phyloP scores from a whole-genome alignment of 1,140 invertebrate species.

The Mactra quadrangularis region DNA sequence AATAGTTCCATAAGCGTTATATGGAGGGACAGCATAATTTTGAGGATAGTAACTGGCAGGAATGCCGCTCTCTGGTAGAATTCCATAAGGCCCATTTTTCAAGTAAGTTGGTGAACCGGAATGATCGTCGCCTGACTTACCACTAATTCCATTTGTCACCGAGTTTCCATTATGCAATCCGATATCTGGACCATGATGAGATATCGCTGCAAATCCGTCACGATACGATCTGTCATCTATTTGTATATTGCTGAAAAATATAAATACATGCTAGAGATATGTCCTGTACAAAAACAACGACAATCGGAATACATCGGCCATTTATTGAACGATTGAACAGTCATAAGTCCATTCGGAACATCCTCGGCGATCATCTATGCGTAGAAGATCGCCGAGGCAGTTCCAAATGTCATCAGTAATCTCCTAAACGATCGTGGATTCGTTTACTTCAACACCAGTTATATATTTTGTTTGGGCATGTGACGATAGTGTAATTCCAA shows the following conservation, averaged over 20 bases:
- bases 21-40: background rate
- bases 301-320: too few relatives aligned
- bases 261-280: too few relatives aligned
- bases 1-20: background rate
- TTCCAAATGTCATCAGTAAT: too few relatives aligned
- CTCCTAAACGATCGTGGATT: too few relatives aligned
- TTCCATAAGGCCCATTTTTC: conserved; percentile 19
- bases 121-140: background rate
- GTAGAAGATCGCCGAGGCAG: too few relatives aligned
- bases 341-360: too few relatives aligned
- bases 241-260: conserved; percentile 42
- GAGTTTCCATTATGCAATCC: background rate
- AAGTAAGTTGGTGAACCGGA: background rate
- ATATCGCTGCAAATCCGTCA: background rate
- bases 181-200: background rate
- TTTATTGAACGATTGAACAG: too few relatives aligned
- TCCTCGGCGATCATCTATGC: too few relatives aligned
- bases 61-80: background rate
- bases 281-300: background rate
- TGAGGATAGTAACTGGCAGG: background rate
- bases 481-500: too few relatives aligned
- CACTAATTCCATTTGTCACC: background rate
- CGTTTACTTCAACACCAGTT: too few relatives aligned
- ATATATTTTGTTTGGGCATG: too few relatives aligned
- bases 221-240: background rate